phyloP scores from a whole-genome alignment of 92 coral and sea anemone genomes.

The Palythoa grandis region DNA sequence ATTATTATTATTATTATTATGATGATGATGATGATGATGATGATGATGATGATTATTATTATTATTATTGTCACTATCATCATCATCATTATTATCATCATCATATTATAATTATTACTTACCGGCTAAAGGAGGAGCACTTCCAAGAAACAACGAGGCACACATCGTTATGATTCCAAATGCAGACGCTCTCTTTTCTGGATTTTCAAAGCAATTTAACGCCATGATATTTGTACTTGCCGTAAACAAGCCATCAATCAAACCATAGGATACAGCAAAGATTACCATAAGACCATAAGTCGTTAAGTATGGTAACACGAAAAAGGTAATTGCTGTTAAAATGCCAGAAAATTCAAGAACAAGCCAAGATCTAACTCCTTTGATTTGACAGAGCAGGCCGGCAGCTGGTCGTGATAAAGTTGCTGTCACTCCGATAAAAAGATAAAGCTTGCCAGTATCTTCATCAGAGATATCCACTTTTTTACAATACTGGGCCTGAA shows the following conservation, averaged over 20 bases:
- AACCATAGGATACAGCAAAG: constrained; percentile 3
- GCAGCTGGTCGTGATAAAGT: constrained; percentile 12
- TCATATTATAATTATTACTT: too few relatives aligned
- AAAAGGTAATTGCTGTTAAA: not conserved
- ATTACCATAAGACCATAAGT: constrained; percentile 14
- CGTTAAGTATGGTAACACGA: not conserved
- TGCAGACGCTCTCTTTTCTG: constrained; percentile 13
- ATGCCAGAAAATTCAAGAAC: not conserved
- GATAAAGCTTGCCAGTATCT: constrained; percentile 16
- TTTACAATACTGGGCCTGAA: constrained; percentile 22
- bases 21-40: too few relatives aligned
- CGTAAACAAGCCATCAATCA: constrained; percentile 22
- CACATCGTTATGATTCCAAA: constrained; percentile 6
- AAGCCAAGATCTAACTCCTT: not conserved
- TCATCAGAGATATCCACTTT: not conserved
- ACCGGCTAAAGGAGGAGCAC: constrained; percentile 27
- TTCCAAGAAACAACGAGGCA: not conserved
- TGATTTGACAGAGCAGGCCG: constrained; percentile 10
- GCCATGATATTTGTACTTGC: constrained; percentile 18
- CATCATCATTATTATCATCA: too few relatives aligned
- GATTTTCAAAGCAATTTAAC: constrained; percentile 1
- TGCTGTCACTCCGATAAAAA: constrained; percentile 15
- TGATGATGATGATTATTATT: too few relatives aligned
- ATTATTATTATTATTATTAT: too few relatives aligned
- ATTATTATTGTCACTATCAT: too few relatives aligned